Percentiles rank a stretch among this genome's conserved stretches.
phyloP scores from a whole-genome alignment of 1,140 invertebrate genomes.

The Glossosoma conforme region DNA sequence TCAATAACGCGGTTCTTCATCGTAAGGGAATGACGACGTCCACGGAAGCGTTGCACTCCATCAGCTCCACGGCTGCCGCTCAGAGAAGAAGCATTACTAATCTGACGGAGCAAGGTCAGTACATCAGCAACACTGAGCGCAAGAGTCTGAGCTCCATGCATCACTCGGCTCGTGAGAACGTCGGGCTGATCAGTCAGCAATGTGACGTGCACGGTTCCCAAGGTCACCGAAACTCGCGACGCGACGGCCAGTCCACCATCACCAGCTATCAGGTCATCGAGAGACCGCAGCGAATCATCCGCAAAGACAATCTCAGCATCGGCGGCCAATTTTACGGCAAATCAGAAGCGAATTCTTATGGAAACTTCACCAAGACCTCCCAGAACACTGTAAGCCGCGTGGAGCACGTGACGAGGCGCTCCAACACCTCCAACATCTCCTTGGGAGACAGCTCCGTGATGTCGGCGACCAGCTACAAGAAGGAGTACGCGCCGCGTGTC shows the following conservation, averaged over 20 bases:
- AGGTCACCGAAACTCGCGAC: constrained; percentile 41
- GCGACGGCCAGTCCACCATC: constrained; percentile 43
- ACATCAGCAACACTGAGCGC: constrained; percentile 61
- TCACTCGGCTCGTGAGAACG: constrained; percentile 52
- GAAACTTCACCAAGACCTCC: constrained; percentile 54
- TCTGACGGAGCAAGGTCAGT: constrained; percentile 64
- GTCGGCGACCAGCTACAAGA: constrained; percentile 65
- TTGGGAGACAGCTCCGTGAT: constrained; percentile 57
- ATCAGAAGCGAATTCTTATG: constrained; percentile 60
- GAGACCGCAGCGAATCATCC: constrained; percentile 52
- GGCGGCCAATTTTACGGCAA: constrained; percentile 68
- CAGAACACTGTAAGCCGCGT: constrained; percentile 46
- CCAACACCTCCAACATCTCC: constrained; percentile 68
- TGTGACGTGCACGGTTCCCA: constrained; percentile 40
- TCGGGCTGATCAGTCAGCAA: constrained; percentile 44
- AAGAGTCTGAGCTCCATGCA: constrained; percentile 73
- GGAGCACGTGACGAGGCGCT: constrained; percentile 51
- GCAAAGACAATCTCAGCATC: constrained; percentile 60
- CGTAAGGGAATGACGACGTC: constrained; percentile 59
- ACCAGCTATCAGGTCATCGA: constrained; percentile 39
- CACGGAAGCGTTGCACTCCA: constrained; percentile 58
- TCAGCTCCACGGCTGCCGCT: constrained; percentile 69
- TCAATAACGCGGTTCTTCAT: constrained; percentile 70
- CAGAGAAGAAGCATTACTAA: constrained; percentile 75
- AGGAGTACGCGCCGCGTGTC: constrained; percentile 64